These are phyloP conservation scores for Heliconius himera DNA, from an alignment of 1,140 invertebrate genomes.

Conservation along the genomic window DNA sequence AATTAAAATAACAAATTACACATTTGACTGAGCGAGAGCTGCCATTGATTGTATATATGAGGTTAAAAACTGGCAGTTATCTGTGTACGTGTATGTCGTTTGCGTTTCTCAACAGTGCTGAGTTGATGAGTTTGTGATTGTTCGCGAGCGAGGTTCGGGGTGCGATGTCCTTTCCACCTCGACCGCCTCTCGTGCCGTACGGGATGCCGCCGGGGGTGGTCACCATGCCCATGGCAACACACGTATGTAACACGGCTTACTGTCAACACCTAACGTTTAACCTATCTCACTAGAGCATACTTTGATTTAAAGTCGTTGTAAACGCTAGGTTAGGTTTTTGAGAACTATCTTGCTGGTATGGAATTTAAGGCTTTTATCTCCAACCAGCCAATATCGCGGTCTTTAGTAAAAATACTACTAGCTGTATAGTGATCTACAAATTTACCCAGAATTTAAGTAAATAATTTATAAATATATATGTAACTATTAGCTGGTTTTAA, in stretches of 20 bases:
- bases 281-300: neutral
- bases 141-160: constrained; percentile 30
- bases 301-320: neutral
- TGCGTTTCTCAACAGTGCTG: constrained; percentile 30
- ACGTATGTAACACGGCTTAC: constrained; percentile 55
- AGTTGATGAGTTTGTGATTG: constrained; percentile 45
- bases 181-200: constrained; percentile 72
- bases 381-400: neutral
- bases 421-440: no score
- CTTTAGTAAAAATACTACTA: neutral
- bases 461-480: no score
- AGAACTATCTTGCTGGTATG: neutral
- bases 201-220: constrained; percentile 74
- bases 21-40: constrained; percentile 15
- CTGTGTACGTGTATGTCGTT: constrained; percentile 41
- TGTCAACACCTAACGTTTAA: constrained; percentile 32
- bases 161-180: constrained; percentile 74
- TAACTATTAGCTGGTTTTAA: no score
- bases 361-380: neutral
- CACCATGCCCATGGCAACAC: constrained; percentile 73
- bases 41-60: constrained; percentile 23
- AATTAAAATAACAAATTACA: constrained; percentile 21
- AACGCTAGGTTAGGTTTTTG: neutral
- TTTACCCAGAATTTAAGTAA: no score
- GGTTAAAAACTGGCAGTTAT: constrained; percentile 15